Evolutionary conservation across 1,140 invertebrate species (phyloP).

Genomic region (Neodiprion virginianus): DNA sequence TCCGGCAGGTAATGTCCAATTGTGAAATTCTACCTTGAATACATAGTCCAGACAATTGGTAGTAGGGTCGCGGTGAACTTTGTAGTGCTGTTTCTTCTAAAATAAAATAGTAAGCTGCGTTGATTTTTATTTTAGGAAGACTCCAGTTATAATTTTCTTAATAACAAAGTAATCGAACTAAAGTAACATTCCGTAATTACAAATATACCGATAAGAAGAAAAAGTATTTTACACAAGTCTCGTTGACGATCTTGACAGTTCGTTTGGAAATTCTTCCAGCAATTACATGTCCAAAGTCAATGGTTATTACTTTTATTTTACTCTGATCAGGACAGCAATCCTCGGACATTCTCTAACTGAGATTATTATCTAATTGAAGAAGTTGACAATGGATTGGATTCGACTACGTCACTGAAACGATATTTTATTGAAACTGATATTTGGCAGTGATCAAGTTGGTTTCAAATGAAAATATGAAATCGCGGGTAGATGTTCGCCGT

Average conservation of each 20-base stretch:
- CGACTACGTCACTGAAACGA: no score
- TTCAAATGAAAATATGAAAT: no score
- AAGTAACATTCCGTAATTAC: neutral
- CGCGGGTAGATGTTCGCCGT: no score
- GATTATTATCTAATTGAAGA: no score
- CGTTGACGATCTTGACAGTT: constrained; percentile 41
- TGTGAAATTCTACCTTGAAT: constrained; percentile 40
- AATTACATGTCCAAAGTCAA: constrained; percentile 42
- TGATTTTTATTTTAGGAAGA: neutral
- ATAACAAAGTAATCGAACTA: neutral
- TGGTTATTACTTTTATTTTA: constrained; percentile 21
- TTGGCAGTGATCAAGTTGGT: no score
- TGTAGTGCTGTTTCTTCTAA: constrained; percentile 37
- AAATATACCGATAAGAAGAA: neutral
- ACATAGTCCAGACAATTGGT: constrained; percentile 47
- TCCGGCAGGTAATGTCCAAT: constrained; percentile 37
- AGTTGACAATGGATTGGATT: no score
- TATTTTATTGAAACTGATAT: no score
- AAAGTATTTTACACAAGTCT: constrained; percentile 34
- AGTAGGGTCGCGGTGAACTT: constrained; percentile 37
- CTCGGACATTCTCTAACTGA: neutral
- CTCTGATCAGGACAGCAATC: neutral
- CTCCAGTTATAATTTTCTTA: constrained; percentile 12
- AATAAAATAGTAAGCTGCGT: neutral
- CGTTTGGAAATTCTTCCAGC: constrained; percentile 34